These are phyloP conservation scores for Tyrannus savana DNA, from an alignment of 2,113 vertebrate species.

Conservation along the genomic window DNA sequence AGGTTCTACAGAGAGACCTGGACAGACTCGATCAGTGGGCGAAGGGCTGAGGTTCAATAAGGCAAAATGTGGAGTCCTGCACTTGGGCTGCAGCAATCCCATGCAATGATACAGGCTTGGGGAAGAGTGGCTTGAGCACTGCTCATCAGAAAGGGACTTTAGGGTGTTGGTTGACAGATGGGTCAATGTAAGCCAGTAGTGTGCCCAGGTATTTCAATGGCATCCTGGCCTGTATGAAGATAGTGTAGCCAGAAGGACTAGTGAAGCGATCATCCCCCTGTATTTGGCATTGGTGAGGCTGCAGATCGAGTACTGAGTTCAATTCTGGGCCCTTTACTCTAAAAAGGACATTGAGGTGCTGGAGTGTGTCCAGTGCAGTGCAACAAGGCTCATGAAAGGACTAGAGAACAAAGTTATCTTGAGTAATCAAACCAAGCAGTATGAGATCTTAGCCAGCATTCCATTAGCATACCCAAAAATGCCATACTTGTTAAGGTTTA, in stretches of 20 bases:
- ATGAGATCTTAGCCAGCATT: neutral
- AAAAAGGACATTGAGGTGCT: neutral
- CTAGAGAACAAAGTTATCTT: neutral
- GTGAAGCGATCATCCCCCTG: neutral
- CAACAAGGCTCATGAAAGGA: neutral
- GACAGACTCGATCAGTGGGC: neutral
- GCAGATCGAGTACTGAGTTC: neutral
- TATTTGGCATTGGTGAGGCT: neutral
- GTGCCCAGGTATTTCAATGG: neutral
- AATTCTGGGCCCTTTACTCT: neutral
- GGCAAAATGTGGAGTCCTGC: neutral
- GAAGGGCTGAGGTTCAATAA: neutral
- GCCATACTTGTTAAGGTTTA: neutral
- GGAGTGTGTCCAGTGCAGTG: accelerated
- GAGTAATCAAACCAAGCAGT: neutral
- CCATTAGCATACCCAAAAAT: neutral
- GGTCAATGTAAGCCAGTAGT: neutral
- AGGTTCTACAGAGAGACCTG: neutral
- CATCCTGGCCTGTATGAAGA: neutral
- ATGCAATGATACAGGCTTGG: neutral
- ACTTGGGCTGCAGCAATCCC: neutral
- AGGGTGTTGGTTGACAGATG: neutral
- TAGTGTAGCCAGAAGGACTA: neutral
- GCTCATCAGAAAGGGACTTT: neutral
- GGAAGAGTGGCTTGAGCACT: neutral